These are phyloP conservation scores for Yponomeuta sedellus DNA, from an alignment of 2,888 invertebrate genomes.

Conservation along the genomic window DNA sequence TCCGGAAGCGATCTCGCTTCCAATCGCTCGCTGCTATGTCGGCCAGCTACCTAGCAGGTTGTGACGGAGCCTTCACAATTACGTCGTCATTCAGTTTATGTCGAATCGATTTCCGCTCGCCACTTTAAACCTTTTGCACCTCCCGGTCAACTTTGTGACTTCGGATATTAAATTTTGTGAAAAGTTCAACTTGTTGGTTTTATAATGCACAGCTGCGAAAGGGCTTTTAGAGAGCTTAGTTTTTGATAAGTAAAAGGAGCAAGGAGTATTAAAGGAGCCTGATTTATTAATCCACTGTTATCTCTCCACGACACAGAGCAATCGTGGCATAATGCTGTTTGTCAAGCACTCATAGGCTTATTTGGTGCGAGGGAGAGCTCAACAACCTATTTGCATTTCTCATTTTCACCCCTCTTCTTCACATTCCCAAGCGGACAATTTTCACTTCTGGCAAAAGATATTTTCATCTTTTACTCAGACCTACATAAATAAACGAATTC, in stretches of 20 bases:
- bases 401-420: slow-evolving; percentile 62
- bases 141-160: slow-evolving; percentile 41
- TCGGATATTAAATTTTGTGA: slow-evolving; percentile 53
- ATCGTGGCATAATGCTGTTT: slow-evolving; percentile 57
- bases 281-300: slow-evolving; percentile 41
- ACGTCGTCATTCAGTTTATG: slow-evolving; percentile 29
- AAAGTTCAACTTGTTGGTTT: slow-evolving; percentile 23
- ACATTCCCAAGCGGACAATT: slow-evolving; percentile 55
- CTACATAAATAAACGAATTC: slow-evolving; percentile 23
- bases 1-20: background rate
- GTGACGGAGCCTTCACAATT: slow-evolving; percentile 15
- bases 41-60: background rate
- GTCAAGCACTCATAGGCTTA: slow-evolving; percentile 61
- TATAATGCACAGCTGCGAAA: background rate
- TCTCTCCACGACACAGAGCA: slow-evolving; percentile 31
- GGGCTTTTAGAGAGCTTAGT: background rate
- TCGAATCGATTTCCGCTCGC: slow-evolving; percentile 45
- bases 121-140: slow-evolving; percentile 39
- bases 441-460: slow-evolving; percentile 43
- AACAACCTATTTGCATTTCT: slow-evolving; percentile 69
- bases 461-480: slow-evolving; percentile 32
- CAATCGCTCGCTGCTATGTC: background rate
- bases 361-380: slow-evolving; percentile 49
- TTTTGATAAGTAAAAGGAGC: slow-evolving; percentile 15
- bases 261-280: too few species aligned